phyloP scores from a whole-genome alignment of 2,113 vertebrate species.

The Brachypodius melanocephalos region DNA sequence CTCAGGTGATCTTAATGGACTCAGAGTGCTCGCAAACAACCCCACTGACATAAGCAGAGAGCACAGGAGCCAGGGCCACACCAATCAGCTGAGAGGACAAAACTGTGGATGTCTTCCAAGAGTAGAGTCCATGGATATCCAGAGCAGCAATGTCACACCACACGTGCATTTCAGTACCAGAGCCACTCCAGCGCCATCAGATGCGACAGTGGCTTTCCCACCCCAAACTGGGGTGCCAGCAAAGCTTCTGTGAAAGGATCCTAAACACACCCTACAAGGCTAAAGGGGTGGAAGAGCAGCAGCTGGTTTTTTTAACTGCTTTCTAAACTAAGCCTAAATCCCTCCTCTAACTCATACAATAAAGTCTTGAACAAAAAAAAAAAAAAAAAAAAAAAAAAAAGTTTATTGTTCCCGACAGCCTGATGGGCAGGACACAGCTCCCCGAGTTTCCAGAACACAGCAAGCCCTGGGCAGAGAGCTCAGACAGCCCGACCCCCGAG shows the following conservation, averaged over 20 bases:
- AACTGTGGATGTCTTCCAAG: background rate
- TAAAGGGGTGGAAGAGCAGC: accelerated
- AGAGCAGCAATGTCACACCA: background rate
- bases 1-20: background rate
- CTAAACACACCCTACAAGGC: background rate
- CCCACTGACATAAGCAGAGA: accelerated
- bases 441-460: background rate
- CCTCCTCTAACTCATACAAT: background rate
- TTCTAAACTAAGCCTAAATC: background rate
- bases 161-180: accelerated
- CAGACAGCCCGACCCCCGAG: background rate
- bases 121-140: background rate
- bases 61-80: accelerated
- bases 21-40: background rate
- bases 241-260: accelerated
- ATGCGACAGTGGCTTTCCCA: background rate
- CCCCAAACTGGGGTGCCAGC: background rate
- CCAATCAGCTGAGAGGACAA: background rate
- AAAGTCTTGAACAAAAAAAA: background rate
- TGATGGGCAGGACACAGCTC: background rate
- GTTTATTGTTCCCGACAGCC: background rate
- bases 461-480: background rate
- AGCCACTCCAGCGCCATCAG: background rate
- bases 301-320: background rate
- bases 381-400: background rate